Base-by-base conservation (phyloP, 2,888 invertebrate genomes). In the Polietes domitor region DNA sequence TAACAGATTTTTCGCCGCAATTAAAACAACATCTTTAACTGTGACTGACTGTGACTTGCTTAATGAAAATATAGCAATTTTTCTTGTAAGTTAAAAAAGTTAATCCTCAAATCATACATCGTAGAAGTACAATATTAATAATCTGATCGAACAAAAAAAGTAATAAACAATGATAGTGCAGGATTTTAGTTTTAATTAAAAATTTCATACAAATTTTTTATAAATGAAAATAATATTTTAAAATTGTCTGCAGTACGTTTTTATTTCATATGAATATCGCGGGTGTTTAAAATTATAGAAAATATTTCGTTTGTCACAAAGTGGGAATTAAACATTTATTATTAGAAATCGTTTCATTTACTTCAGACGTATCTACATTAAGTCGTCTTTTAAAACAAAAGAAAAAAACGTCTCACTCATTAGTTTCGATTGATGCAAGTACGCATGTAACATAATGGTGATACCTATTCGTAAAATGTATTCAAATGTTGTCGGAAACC, bases 1-100 rank as follows among this genome's bases (percentile, higher is more conserved):
- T 68, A 68, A 68, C 68, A 68, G 68, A 68, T 68, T 68, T 68
- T 68, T 37, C 68, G 37, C 68, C 68, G 68, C 41, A 68, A 68
- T 68, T 68, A 68, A 68, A 68, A 68, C 61, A 61, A 61, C 68
- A 68, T 68, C 68, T 68, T 28, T 68, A 43, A 68, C 68, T 68
- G 68, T 68, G 68, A 43, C 68, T 58, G 58, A 58, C 58, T 58
- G 68, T 68, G 41, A 41, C 65, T 63, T 63, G 63, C 21, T 41
- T 41, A 68, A 68, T 65, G 65, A 68, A 15, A 68, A 65, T 32
- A 19, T 65, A 63, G 19, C 41, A 41, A 7, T 63, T 19, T 41
- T 37, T 32, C 24, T 43, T 43, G 21, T 43, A 68, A 68, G 41
- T 68, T 65, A 43, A 68, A n/a, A 24, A 24, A 24, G 12, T 37